phyloP scores from a whole-genome alignment of 2,888 invertebrate species.

The Zaprionus bogoriensis region DNA sequence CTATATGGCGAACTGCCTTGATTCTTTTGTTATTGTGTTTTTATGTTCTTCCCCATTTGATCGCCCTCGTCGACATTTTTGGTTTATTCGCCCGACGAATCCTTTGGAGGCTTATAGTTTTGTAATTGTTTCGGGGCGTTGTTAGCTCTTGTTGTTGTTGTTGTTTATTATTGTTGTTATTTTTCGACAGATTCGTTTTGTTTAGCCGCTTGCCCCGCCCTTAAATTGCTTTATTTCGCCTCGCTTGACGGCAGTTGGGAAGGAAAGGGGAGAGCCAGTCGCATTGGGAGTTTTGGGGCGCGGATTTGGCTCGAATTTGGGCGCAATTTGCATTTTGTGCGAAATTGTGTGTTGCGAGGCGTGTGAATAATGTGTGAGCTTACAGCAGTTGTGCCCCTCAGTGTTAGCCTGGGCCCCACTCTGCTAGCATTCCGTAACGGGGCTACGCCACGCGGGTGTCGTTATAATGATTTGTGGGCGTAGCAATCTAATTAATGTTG shows the following conservation, averaged over 20 bases:
- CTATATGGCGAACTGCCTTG: not conserved
- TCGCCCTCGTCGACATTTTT: slow-evolving; percentile 41
- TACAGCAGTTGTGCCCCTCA: slow-evolving; percentile 15
- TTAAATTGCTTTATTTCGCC: slow-evolving; percentile 53
- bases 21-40: not conserved
- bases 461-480: slow-evolving; percentile 73
- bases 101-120: slow-evolving; percentile 77
- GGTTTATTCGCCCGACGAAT: slow-evolving; percentile 62
- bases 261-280: not conserved
- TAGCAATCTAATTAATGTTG: slow-evolving; percentile 73
- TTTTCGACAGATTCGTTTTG: slow-evolving; percentile 62
- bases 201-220: not conserved
- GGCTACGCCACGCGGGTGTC: slow-evolving; percentile 55
- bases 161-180: slow-evolving; percentile 56
- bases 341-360: slow-evolving; percentile 71
- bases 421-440: no score
- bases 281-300: slow-evolving; percentile 3
- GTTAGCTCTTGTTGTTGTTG: slow-evolving; percentile 58
- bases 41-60: not conserved
- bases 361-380: slow-evolving; percentile 78
- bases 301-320: slow-evolving; percentile 38
- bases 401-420: not conserved
- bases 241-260: not conserved
- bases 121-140: slow-evolving; percentile 69
- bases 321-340: slow-evolving; percentile 68